These are phyloP conservation scores for Oncorhynchus mykiss DNA, from an alignment of 2,113 vertebrate species.

Conservation along the genomic window DNA sequence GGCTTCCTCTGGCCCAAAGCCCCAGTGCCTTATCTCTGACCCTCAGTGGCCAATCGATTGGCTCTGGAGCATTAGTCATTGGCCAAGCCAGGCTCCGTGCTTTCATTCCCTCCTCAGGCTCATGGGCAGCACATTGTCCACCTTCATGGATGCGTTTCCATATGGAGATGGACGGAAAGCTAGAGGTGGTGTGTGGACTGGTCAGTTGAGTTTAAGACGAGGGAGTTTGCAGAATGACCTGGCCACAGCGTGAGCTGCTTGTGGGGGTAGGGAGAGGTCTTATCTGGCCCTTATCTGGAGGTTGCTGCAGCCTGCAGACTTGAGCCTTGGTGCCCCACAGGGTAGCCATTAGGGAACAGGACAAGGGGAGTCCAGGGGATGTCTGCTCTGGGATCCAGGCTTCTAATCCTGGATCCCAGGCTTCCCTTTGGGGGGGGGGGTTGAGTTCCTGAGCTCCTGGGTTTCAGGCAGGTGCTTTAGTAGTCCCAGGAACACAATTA, in stretches of 20 bases:
- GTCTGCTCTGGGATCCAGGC: constrained; percentile 63
- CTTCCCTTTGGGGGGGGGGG: constrained; percentile 5
- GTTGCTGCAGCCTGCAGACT: constrained; percentile 44
- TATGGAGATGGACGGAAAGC: constrained; percentile 44
- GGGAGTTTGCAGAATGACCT: constrained; percentile 3
- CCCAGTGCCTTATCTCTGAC: constrained; percentile 82
- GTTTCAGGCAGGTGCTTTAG: constrained; percentile 72
- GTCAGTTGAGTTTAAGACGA: background rate
- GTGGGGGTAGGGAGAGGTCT: constrained; percentile 28
- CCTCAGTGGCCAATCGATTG: constrained; percentile 86
- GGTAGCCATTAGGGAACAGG: constrained; percentile 52
- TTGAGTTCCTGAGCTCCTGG: constrained; percentile 58
- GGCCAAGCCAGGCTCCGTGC: constrained; percentile 16
- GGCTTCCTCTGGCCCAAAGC: constrained; percentile 75
- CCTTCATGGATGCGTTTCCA: constrained; percentile 3
- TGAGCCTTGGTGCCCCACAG: constrained; percentile 57
- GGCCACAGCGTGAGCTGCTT: constrained; percentile 31
- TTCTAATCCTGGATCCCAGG: constrained; percentile 60
- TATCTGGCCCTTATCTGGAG: constrained; percentile 39
- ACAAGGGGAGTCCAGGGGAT: constrained; percentile 43
- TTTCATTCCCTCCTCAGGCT: constrained; percentile 43
- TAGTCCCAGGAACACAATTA: constrained; percentile 61
- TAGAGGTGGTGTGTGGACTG: background rate
- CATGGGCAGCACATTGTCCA: constrained; percentile 38
- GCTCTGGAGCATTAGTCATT: constrained; percentile 88